Conservation (phyloP, 2,888 invertebrate genomes). For the Macrophya alboannulata region DNA sequence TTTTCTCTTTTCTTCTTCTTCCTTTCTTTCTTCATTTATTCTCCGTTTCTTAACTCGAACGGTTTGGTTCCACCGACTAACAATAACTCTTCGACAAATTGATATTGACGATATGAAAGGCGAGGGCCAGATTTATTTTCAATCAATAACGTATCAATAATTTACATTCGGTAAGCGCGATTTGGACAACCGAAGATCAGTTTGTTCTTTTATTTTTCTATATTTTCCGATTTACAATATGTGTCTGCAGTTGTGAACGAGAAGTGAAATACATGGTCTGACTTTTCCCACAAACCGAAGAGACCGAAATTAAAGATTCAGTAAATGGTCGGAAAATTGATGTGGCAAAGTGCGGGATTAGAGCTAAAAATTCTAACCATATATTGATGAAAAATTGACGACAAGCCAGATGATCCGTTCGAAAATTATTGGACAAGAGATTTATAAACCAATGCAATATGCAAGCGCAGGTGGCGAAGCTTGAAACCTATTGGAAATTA, state of each 20-base stretch:
- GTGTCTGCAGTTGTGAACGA: neutral
- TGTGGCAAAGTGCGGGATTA: neutral
- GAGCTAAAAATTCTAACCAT: neutral
- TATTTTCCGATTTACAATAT: neutral
- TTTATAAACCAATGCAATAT: slow-evolving; percentile 14
- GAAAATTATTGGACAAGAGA: slow-evolving; percentile 25
- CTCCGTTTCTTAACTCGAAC: neutral
- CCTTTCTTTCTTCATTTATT: neutral
- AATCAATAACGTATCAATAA: slow-evolving; percentile 9
- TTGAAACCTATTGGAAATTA: slow-evolving; percentile 42
- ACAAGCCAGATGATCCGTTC: neutral
- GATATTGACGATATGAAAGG: neutral
- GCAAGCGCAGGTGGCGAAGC: slow-evolving; percentile 48
- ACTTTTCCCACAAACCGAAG: no score
- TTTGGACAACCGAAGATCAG: neutral
- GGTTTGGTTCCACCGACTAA: neutral
- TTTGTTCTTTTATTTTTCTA: neutral
- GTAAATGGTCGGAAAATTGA: neutral
- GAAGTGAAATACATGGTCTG: no score
- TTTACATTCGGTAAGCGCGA: neutral
- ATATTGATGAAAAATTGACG: neutral
- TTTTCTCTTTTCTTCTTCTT: neutral
- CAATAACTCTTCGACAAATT: neutral
- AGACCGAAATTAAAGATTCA: neutral
- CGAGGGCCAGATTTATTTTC: neutral